Evolutionary conservation across 53 echinoderm and acorn worm genomes (phyloP), one percentile per base, ranked within the genome.

Genomic region (Apostichopus leukothele): DNA sequence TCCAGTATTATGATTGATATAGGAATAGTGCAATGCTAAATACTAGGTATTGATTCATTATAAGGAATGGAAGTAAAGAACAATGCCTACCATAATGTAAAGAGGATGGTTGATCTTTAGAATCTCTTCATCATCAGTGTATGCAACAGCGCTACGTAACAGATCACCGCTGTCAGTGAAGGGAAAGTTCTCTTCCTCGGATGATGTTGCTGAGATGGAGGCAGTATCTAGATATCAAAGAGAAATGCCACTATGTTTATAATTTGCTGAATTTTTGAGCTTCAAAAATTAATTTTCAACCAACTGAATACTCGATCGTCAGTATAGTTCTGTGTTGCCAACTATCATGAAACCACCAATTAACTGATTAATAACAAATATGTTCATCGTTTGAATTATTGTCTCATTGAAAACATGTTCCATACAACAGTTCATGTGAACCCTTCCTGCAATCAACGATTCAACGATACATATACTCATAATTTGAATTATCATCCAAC

Each of bases 41-140:
- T 67, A 67, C 39, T 39, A 39, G 39, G 39, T 39, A 39, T 39
- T 39, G 39, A 39, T 39, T 39, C 39, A 39, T 39, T 39, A 39
- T 39, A 39, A 39, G 39, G 3, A 57, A 57, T 8, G 9, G 57
- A 57, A 9, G 57, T 10, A 57, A 57, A 57, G 9, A 57, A 57
- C 8, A 21, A 6, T 39, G 87, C 92, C 75, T 91, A 98, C 98
- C 98, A 98, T 98, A 73, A 98, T 89, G 63, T 90, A 90, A 26
- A 98, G 91, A 12, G 98, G 98, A 86, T 98, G 98, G 91, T 98
- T 98, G 25, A 63, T 92, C 77, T 91, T 93, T n/a, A 98, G 91
- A 50, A 90, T 89, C 14, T 94, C 92, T 39, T 94, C 74, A 55
- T 55, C 81, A 8, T 83, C 79, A 20, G 96, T 88, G 80, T 98